Conservation (phyloP, 2,888 invertebrate genomes). For the Oscheius sp. region DNA sequence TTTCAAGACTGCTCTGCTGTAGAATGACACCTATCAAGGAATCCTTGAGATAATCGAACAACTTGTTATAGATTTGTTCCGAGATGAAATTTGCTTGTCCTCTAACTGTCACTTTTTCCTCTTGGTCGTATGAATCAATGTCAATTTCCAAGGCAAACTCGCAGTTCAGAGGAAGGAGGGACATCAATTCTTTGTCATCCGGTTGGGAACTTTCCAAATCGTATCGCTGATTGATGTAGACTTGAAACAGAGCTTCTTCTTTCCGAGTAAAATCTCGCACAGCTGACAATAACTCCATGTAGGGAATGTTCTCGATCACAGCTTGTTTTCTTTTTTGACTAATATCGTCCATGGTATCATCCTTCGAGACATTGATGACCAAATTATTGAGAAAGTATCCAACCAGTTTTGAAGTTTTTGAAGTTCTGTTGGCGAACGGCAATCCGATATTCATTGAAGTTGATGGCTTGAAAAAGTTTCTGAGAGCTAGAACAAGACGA, state of each 20-base stretch:
- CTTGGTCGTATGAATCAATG: constrained; percentile 38
- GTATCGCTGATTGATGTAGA: constrained; percentile 67
- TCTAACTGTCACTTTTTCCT: constrained; percentile 14
- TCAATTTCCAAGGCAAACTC: constrained; percentile 57
- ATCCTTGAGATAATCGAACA: not conserved
- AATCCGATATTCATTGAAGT: constrained; percentile 50
- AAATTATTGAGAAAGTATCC: constrained; percentile 66
- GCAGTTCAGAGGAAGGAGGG: constrained; percentile 43
- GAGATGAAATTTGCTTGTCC: constrained; percentile 3
- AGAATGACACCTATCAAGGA: not conserved
- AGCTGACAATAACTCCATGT: constrained; percentile 13
- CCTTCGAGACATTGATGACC: constrained; percentile 33
- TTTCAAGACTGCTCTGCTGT: not conserved
- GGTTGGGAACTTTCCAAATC: constrained; percentile 53
- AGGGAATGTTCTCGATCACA: constrained; percentile 21
- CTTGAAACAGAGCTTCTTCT: constrained; percentile 42
- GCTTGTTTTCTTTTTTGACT: constrained; percentile 4
- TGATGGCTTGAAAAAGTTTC: not conserved
- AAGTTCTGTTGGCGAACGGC: constrained; percentile 49
- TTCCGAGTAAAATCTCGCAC: not conserved
- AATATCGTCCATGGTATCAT: constrained; percentile 1
- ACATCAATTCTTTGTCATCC: constrained; percentile 48
- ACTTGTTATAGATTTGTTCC: not conserved
- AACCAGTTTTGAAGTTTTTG: constrained; percentile 42
- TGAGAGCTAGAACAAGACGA: not conserved